A percentile compares a stretch with the other conserved stretches of the same genome.
phyloP scores from a whole-genome alignment of 2,888 invertebrate genomes.

The Dynastes maya region DNA sequence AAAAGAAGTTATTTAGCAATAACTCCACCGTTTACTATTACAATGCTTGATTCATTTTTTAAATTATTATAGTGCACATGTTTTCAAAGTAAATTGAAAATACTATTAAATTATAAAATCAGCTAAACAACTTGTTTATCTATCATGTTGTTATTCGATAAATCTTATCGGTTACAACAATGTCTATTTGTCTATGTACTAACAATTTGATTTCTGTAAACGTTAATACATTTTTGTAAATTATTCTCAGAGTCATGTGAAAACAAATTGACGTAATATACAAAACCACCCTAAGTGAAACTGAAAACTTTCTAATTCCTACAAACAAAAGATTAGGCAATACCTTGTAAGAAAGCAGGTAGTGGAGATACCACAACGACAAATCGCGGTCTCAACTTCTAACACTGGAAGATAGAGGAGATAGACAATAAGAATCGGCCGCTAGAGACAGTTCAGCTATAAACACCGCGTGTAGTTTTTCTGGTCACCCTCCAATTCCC shows the following conservation, averaged over 20 bases:
- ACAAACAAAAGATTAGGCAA: slow-evolving; percentile 16
- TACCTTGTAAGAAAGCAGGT: slow-evolving; percentile 4
- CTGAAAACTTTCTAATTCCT: slow-evolving; percentile 47
- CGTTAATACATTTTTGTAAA: too few relatives aligned
- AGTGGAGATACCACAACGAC: background rate
- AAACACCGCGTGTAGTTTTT: slow-evolving; percentile 59
- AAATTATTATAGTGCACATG: too few relatives aligned
- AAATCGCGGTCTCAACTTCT: slow-evolving; percentile 35
- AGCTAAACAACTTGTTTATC: too few relatives aligned
- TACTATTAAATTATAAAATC: too few relatives aligned
- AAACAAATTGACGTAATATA: slow-evolving; percentile 11
- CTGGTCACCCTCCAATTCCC: slow-evolving; percentile 55
- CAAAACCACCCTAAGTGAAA: slow-evolving; percentile 10
- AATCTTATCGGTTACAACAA: background rate
- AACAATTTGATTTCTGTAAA: background rate
- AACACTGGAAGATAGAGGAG: slow-evolving; percentile 45
- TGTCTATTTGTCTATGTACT: background rate
- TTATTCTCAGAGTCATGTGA: too few relatives aligned
- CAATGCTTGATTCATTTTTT: too few relatives aligned
- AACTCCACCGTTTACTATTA: too few relatives aligned
- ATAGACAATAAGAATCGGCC: slow-evolving; percentile 59
- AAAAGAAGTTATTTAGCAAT: too few relatives aligned
- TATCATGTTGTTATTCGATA: too few relatives aligned
- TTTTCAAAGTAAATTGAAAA: too few relatives aligned
- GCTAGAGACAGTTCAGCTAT: slow-evolving; percentile 60